Evolutionary conservation across 2,797 vertebrate genomes (phyloP).

Genomic region (Heterohyrax brucei): DNA sequence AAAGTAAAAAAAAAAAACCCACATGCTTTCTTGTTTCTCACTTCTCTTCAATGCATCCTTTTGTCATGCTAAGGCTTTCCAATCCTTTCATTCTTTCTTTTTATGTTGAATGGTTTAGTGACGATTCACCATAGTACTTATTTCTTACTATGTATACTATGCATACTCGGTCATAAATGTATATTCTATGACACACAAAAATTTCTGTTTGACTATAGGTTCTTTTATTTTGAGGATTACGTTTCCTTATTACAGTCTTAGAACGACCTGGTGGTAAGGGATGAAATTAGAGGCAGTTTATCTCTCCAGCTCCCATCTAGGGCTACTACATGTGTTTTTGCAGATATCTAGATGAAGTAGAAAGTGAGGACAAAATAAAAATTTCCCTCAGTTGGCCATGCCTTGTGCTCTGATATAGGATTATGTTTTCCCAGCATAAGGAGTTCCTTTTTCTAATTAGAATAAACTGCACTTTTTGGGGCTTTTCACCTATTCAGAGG

Average conservation of each 20-base stretch:
- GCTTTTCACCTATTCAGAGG: not conserved
- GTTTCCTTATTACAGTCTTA: not conserved
- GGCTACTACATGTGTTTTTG: not conserved
- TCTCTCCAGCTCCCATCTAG: not conserved
- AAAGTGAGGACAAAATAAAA: slow-evolving; percentile 23
- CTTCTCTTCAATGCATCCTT: not conserved
- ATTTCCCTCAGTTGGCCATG: not conserved
- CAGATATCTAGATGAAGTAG: not conserved
- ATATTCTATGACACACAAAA: not conserved
- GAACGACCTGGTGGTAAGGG: not conserved
- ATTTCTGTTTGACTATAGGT: not conserved
- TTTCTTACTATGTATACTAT: not conserved
- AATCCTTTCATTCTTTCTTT: not conserved
- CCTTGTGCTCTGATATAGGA: not conserved
- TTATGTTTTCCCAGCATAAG: not conserved
- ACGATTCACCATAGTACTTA: not conserved
- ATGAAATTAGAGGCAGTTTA: not conserved
- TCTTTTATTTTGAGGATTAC: not conserved
- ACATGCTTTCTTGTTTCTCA: not conserved
- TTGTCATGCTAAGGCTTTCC: slow-evolving; percentile 36
- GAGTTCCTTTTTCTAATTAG: not conserved
- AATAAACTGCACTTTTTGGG: not conserved
- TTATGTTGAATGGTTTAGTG: not conserved
- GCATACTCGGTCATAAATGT: not conserved
- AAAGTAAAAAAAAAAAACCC: not conserved